phyloP scores from a whole-genome alignment of 2,113 vertebrate species.

The Gobius niger region DNA sequence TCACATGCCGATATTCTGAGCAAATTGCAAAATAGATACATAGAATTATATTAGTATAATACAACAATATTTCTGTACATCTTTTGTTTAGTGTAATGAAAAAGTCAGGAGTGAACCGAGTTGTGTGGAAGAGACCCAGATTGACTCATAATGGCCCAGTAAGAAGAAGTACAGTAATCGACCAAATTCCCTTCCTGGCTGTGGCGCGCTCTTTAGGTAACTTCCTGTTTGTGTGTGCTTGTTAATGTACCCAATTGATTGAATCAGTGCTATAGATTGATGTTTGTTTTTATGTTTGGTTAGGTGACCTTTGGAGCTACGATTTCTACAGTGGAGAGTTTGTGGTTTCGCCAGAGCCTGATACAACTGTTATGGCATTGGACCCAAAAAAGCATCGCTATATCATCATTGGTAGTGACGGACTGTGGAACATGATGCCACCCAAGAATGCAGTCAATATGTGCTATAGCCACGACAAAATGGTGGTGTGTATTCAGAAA shows the following conservation, averaged over 20 bases:
- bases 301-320: conserved; percentile 98
- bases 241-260: background rate
- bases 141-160: conserved; percentile 94
- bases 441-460: conserved; percentile 93
- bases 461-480: conserved; percentile 92
- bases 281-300: background rate
- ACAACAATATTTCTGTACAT: background rate
- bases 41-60: background rate
- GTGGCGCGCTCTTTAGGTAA: conserved; percentile 89
- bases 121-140: conserved; percentile 96
- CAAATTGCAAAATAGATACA: too few species aligned
- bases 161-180: conserved; percentile 94
- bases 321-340: conserved; percentile 98
- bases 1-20: too few species aligned
- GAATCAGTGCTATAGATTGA: background rate
- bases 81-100: conserved; percentile 89
- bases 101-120: conserved; percentile 96
- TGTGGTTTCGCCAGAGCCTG: conserved; percentile 96
- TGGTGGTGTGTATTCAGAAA: conserved; percentile 61
- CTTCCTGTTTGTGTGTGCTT: background rate
- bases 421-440: conserved; percentile 98
- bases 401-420: conserved; percentile 95
- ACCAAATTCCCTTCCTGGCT: conserved; percentile 97
- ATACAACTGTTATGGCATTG: conserved; percentile 92
- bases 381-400: conserved; percentile 91